phyloP scores from a whole-genome alignment of 2,888 invertebrate genomes.

The Slavum lentiscoides region DNA sequence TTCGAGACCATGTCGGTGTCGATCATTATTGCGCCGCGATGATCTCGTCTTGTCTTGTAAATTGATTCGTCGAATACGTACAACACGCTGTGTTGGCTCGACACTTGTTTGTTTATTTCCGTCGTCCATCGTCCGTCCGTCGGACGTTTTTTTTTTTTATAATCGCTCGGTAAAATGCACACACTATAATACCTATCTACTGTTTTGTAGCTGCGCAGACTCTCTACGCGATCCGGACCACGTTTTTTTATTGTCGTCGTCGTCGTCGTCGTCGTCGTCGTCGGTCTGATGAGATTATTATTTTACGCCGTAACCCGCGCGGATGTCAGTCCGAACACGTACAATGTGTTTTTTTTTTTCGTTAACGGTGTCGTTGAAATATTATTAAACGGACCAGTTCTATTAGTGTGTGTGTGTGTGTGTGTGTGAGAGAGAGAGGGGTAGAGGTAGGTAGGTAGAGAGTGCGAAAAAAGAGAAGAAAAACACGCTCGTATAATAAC shows the following conservation, averaged over 20 bases:
- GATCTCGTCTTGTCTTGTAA: neutral
- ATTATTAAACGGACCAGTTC: too few relatives aligned
- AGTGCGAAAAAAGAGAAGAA: too few relatives aligned
- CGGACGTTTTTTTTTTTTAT: neutral
- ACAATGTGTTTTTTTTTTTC: neutral
- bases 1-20: too few relatives aligned
- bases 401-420: too few relatives aligned
- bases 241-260: neutral
- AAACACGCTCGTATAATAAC: too few relatives aligned
- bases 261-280: too few relatives aligned
- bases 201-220: too few relatives aligned
- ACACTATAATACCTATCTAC: neutral
- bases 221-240: neutral
- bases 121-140: neutral
- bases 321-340: neutral
- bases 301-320: neutral
- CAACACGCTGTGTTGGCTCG: neutral
- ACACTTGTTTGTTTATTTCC: neutral
- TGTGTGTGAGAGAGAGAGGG: too few relatives aligned
- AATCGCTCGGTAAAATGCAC: neutral
- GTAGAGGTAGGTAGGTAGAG: too few relatives aligned
- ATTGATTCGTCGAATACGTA: conserved; percentile 23
- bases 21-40: neutral
- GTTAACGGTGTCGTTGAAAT: too few relatives aligned
- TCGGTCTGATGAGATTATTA: neutral